Conservation (phyloP, 2,888 invertebrate species). For the Aporophyla nigra region DNA sequence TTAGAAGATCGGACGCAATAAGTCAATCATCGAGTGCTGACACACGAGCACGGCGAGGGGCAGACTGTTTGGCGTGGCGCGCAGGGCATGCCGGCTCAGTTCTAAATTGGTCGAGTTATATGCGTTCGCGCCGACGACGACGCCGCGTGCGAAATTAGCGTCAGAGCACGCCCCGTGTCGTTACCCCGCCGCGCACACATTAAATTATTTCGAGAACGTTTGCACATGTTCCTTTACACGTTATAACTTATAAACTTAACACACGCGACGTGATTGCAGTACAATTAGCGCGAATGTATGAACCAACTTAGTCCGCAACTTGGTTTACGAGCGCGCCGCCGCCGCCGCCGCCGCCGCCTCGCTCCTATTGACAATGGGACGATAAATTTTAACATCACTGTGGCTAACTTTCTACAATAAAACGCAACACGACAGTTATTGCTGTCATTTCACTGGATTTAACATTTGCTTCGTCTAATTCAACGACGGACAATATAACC, state of each 20-base stretch:
- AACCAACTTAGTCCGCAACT: slow-evolving; percentile 56
- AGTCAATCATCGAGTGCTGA: slow-evolving; percentile 54
- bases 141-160: slow-evolving; percentile 71
- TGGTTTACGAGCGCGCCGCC: slow-evolving; percentile 53
- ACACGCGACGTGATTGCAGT: slow-evolving; percentile 67
- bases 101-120: slow-evolving; percentile 78
- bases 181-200: slow-evolving; percentile 73
- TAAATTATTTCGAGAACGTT: slow-evolving; percentile 81
- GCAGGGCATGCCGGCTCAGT: slow-evolving; percentile 71
- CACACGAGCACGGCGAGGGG: slow-evolving; percentile 61
- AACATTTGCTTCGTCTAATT: slow-evolving; percentile 64
- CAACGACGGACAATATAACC: slow-evolving; percentile 54
- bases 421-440: slow-evolving; percentile 68
- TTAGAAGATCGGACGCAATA: slow-evolving; percentile 37
- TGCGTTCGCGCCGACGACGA: slow-evolving; percentile 66
- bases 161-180: slow-evolving; percentile 67
- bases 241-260: slow-evolving; percentile 71
- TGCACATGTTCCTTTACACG: slow-evolving; percentile 77
- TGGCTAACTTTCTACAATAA: slow-evolving; percentile 70
- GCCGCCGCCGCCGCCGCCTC: slow-evolving; percentile 23
- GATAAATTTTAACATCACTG: slow-evolving; percentile 73
- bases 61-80: slow-evolving; percentile 82
- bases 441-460: slow-evolving; percentile 66
- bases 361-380: slow-evolving; percentile 71
- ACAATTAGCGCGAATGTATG: slow-evolving; percentile 72